Conservation (phyloP, 2,797 vertebrate genomes). For the Percopsis omiscomaycus region DNA sequence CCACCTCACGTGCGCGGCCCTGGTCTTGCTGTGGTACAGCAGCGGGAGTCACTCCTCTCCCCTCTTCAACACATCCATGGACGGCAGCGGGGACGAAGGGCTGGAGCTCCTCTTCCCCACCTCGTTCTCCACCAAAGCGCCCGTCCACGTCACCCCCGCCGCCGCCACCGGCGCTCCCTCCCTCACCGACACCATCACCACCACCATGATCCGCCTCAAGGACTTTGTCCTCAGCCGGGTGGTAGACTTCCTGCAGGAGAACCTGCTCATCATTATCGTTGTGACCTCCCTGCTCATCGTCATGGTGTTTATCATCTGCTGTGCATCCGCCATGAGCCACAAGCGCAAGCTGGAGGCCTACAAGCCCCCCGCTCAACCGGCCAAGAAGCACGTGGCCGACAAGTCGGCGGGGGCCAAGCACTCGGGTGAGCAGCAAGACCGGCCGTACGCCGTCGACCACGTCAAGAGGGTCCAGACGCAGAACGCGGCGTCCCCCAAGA, state of each 20-base stretch:
- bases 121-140: slow-evolving; percentile 57
- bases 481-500: slow-evolving; percentile 82
- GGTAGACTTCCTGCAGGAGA: slow-evolving; percentile 89
- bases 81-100: slow-evolving; percentile 84
- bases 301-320: slow-evolving; percentile 91
- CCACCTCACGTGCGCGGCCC: slow-evolving; percentile 53
- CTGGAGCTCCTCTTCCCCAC: slow-evolving; percentile 76
- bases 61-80: slow-evolving; percentile 71
- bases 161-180: slow-evolving; percentile 51
- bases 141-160: slow-evolving; percentile 34
- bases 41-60: slow-evolving; percentile 60
- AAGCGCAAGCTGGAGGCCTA: slow-evolving; percentile 92
- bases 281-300: slow-evolving; percentile 89
- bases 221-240: slow-evolving; percentile 82
- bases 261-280: slow-evolving; percentile 89
- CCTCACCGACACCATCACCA: slow-evolving; percentile 71
- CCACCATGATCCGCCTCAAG: slow-evolving; percentile 82
- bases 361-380: slow-evolving; percentile 81
- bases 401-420: slow-evolving; percentile 66
- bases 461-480: slow-evolving; percentile 83
- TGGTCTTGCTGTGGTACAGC: slow-evolving; percentile 64
- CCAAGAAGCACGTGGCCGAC: slow-evolving; percentile 83
- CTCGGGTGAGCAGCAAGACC: slow-evolving; percentile 79
- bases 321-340: slow-evolving; percentile 88
- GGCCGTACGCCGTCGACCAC: slow-evolving; percentile 75